Base-by-base conservation (phyloP, 2,888 invertebrate species). In the Coleophora deauratella region DNA sequence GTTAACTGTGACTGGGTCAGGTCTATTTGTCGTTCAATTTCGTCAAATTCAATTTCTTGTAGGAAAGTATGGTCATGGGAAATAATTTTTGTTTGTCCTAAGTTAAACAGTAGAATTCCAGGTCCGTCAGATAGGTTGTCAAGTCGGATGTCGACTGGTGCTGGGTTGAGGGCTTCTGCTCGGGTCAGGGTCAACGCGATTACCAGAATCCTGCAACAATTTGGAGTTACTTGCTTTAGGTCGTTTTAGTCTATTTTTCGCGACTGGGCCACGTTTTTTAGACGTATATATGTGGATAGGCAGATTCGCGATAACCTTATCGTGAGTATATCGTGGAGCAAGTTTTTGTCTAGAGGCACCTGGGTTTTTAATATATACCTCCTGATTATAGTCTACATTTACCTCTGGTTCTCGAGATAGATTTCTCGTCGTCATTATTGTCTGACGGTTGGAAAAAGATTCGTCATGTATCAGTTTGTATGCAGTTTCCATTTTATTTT, bases 231-330 rank as follows among this genome's bases (percentile, higher is more conserved):
- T n/a, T n/a, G n/a, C n/a, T n/a, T n/a, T n/a, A n/a, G n/a, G 45
- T 35, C 37, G 28, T 28, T 8, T 8, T 9, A 8, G 28, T 28
- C 28, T 28, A 8, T 6, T 8, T 28, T 55, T 55, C 1, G 50
- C 52, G 3, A 55, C 40, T 1, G 51, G 49, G 0, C 52, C 52
- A 1, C 42, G 43, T 35, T 55, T 55, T 27, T 46, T 54, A 2
- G 11, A 27, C 0, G 55, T 56, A 32, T 56, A 56, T 1, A 53
- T 54, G 15, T 56, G 57, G 2, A 56, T 53, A 0, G 55, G 55
- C 1, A 57, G 27, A 30, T 56, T 43, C 0, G 49, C 51, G 13
- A 58, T 6, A 0, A 55, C 54, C 0, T 14, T 49, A 27, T 57
- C 56, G 0, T 49, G 49, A 0, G 52, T 56, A 21, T 42, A 56